Base-by-base conservation (phyloP, 2,888 invertebrate genomes). In the Sesia apiformis region DNA sequence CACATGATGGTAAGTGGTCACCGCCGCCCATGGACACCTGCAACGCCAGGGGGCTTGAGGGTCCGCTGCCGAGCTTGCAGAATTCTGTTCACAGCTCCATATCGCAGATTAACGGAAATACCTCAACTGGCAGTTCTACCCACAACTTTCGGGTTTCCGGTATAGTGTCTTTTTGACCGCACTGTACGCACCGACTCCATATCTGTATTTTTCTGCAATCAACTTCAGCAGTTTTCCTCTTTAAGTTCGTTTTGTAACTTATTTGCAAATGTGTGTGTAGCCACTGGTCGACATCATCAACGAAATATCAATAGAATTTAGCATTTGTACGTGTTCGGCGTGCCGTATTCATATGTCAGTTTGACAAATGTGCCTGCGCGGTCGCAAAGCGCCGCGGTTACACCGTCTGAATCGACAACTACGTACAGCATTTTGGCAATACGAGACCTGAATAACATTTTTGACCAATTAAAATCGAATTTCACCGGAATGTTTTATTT, bases 361-460 rank as follows among this genome's bases (percentile, higher is more conserved):
- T 65, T 76, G 72, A 72, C 63, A 61, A 69, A 72, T 73, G 67
- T 66, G 63, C 61, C 63, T 63, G 60, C 56, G 56, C 58, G 38
- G 56, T 59, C 53, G 53, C 65, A 68, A 67, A 50, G 68, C 62
- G 58, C 63, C 64, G 65, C 66, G 63, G 50, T 51, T 53, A 62
- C 72, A 62, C 63, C 54, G 53, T 23, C 60, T 64, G 74, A 74
- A 75, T 78, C 58, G 57, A 60, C 60, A 73, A 74, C 64, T 38
- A 6, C 23, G 4, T 42, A 42, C 42, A 42, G 42, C 60, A 60
- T 66, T 70, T 69, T 60, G 60, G 58, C 57, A 49, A 65, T 54
- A 70, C 70, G 67, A 63, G 64, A 56, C 55, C 56, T 59, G 74
- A 69, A 74, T 71, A 57, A 57, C 53, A 57, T 59, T 62, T 57